These are phyloP conservation scores for Aphyosemion australe DNA, from an alignment of 2,113 vertebrate genomes.

Conservation along the genomic window DNA sequence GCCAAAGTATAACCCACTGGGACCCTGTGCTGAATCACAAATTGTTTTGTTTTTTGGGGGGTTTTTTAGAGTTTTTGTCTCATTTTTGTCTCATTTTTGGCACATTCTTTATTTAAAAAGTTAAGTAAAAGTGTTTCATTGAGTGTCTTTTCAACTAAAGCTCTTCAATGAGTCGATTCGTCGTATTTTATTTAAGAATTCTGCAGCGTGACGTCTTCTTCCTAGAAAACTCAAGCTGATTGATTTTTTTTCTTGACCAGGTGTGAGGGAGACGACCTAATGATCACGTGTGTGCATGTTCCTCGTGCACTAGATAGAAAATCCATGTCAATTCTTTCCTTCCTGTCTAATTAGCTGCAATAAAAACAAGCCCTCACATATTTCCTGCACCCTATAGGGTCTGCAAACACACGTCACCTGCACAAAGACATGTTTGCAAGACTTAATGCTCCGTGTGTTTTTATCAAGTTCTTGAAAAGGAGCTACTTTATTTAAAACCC, in stretches of 20 bases:
- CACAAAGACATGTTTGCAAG: conserved; percentile 13
- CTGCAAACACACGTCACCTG: conserved; percentile 7
- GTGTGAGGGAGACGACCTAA: conserved; percentile 33
- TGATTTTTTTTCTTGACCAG: conserved; percentile 23
- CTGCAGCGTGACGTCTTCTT: conserved; percentile 17
- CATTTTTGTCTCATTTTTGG: too few species aligned
- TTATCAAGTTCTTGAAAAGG: too few species aligned
- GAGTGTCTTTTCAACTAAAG: background rate
- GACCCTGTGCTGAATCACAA: too few species aligned
- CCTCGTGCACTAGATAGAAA: conserved; percentile 7
- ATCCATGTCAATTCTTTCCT: conserved; percentile 17
- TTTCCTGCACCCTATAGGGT: background rate
- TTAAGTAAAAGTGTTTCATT: background rate
- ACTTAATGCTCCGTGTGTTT: background rate
- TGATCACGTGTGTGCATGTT: conserved; percentile 28
- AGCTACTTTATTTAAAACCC: too few species aligned
- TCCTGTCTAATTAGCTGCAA: conserved; percentile 43
- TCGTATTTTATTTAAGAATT: conserved; percentile 8
- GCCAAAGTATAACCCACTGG: too few species aligned
- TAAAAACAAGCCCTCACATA: background rate
- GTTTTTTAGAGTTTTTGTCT: too few species aligned
- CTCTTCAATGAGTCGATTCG: background rate
- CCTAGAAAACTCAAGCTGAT: conserved; percentile 44
- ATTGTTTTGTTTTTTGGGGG: too few species aligned
- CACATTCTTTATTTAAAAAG: background rate